Base-by-base conservation (phyloP, 2,888 invertebrate genomes). In the Cyrtodaria siliqua region DNA sequence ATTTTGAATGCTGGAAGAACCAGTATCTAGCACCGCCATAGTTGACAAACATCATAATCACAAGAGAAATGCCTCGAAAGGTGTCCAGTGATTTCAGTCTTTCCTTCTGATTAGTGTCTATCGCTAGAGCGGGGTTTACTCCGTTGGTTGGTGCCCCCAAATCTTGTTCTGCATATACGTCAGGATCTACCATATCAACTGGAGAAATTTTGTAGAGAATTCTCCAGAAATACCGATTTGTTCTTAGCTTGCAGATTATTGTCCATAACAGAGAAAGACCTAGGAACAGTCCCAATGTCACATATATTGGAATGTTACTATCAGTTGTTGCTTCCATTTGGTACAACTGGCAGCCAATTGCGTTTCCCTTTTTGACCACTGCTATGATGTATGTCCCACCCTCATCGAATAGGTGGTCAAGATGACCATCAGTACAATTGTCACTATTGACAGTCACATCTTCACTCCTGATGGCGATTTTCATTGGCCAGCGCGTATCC, bases 21-120 rank as follows among this genome's bases (percentile, higher is more conserved):
- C 95, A 95, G 92, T 98, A 98, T 2, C 95, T 95, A 0, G 98
- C 98, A 0, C 96, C 97, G 14, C 96, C 96, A 77, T 96, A 96
- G 93, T 97, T 97, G 27, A 97, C 96, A 94, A 97, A 97, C 84
- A 97, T 96, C 97, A 97, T 97, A 23, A 97, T 92, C 26, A 96
- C 94, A 12, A 82, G 63, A 6, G 60, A 70, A 75, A 75, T 79
- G 87, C 92, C 94, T 92, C 91, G 87, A 74, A 93, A 92, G 14
- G 92, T 86, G 76, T 93, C 93, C 3, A 93, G 72, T 4, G 92
- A 92, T 55, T 85, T 84, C 14, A 93, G 79, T 42, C 93, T 76
- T 73, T 89, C 87, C 57, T 85, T 86, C 24, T 63, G 76, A 0
- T 76, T 49, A 12, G 53, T 69, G 26, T 82, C 84, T 40, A 77